These are phyloP conservation scores for Euwallacea fornicatus DNA, from an alignment of 1,140 invertebrate species.

Conservation along the genomic window DNA sequence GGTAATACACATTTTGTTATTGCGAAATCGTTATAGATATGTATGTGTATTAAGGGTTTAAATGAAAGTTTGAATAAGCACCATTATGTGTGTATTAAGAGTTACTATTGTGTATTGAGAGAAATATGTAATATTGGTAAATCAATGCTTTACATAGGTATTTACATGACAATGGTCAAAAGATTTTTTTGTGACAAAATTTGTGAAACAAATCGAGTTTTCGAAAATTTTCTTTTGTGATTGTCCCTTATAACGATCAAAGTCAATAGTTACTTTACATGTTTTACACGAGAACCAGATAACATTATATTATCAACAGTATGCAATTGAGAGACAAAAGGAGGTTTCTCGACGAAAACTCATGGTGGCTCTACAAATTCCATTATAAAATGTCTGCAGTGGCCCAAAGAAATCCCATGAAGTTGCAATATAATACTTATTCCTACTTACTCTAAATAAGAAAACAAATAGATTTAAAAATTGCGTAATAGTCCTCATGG, in stretches of 20 bases:
- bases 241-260: conserved; percentile 1
- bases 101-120: conserved; percentile 37
- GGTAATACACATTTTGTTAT: conserved; percentile 2
- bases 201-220: not conserved
- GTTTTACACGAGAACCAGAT: not conserved
- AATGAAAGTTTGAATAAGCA: conserved; percentile 10
- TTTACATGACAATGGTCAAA: conserved; percentile 47
- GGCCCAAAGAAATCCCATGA: no score
- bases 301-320: not conserved
- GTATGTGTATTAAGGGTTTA: conserved; percentile 7
- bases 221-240: not conserved
- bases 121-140: conserved; percentile 32
- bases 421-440: not conserved
- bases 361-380: conserved; percentile 16
- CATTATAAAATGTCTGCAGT: no score
- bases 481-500: conserved; percentile 35
- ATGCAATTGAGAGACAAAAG: no score
- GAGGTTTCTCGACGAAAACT: not conserved
- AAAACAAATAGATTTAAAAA: not conserved
- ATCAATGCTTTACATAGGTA: conserved; percentile 53
- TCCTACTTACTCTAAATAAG: conserved; percentile 14
- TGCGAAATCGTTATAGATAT: not conserved
- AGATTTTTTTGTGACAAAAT: conserved; percentile 17
- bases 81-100: conserved; percentile 17
- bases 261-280: not conserved